Percentiles rank a stretch among this genome's conserved stretches.
These are phyloP conservation scores for Melozone crissalis DNA, from an alignment of 2,113 vertebrate species.

Conservation along the genomic window DNA sequence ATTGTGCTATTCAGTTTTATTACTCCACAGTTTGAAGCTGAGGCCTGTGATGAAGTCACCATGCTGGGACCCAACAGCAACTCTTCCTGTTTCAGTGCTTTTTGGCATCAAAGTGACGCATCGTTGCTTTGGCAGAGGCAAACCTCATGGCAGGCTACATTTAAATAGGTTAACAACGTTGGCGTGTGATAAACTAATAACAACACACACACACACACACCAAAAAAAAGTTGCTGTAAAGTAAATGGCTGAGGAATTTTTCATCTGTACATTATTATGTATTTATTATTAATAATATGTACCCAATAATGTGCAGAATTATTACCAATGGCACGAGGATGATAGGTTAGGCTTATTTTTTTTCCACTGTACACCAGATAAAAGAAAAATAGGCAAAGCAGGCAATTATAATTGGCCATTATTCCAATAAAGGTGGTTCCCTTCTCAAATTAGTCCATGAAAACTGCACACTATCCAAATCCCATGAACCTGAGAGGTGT, in stretches of 20 bases:
- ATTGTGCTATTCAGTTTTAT: conserved; percentile 78
- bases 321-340: background rate
- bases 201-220: background rate
- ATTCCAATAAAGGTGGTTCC: conserved; percentile 79
- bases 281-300: conserved; percentile 40
- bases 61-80: conserved; percentile 67
- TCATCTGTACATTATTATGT: background rate
- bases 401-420: conserved; percentile 78
- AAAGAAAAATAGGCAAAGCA: conserved; percentile 70
- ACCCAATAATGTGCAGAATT: background rate
- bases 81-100: conserved; percentile 67
- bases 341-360: background rate
- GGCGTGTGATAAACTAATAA: conserved; percentile 58
- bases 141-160: conserved; percentile 31
- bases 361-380: background rate
- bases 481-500: conserved; percentile 79
- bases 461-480: conserved; percentile 79
- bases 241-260: conserved; percentile 2
- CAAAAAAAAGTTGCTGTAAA: background rate
- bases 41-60: conserved; percentile 75
- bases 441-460: conserved; percentile 75
- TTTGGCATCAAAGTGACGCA: conserved; percentile 55
- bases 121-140: conserved; percentile 54
- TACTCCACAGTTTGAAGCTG: conserved; percentile 77
- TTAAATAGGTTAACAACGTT: conserved; percentile 64